Evolutionary conservation across 1,140 invertebrate species (phyloP), one percentile per base, ranked within the genome.

Genomic region (Bilobella aurantiaca): DNA sequence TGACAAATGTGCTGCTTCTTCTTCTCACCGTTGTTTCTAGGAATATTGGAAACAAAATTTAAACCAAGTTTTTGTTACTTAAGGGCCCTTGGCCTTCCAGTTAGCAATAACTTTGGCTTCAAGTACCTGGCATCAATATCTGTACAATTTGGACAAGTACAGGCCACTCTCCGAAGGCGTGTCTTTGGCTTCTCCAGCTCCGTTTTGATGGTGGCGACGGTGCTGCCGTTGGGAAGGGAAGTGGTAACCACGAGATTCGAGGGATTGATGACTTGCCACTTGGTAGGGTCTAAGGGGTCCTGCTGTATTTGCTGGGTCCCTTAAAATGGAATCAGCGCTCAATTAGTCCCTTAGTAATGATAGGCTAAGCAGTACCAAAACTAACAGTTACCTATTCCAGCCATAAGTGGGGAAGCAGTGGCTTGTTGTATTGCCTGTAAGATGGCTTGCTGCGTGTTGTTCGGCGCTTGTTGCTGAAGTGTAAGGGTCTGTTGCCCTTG

Each of bases 81-180:
- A n/a, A n/a, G n/a, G n/a, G n/a, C n/a, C n/a, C n/a, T n/a, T n/a
- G n/a, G n/a, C n/a, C n/a, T n/a, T n/a, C n/a, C n/a, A n/a, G n/a
- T n/a, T n/a, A n/a, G n/a, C n/a, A n/a, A n/a, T n/a, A n/a, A n/a
- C n/a, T n/a, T n/a, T n/a, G n/a, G n/a, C n/a, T n/a, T n/a, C n/a
- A n/a, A n/a, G n/a, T 68, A 65, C 63, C 59, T 61, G 1, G 69
- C 62, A 66, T 73, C 65, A 65, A 72, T 72, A 31, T 93, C 90
- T 56, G 87, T 85, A 76, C 95, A 98, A 77, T 98, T 97, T 0
- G 95, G 95, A 79, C 95, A 98, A 0, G 93, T 95, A 77, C 95
- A 98, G 8, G 94, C 93, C 1, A 97, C 91, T 37, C 95, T 78
- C 63, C 93, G 78, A 3, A 88, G 74, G 25, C 87, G 77, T 1